Base-by-base conservation (phyloP, 1,140 invertebrate genomes). In the Drosophila suzukii region DNA sequence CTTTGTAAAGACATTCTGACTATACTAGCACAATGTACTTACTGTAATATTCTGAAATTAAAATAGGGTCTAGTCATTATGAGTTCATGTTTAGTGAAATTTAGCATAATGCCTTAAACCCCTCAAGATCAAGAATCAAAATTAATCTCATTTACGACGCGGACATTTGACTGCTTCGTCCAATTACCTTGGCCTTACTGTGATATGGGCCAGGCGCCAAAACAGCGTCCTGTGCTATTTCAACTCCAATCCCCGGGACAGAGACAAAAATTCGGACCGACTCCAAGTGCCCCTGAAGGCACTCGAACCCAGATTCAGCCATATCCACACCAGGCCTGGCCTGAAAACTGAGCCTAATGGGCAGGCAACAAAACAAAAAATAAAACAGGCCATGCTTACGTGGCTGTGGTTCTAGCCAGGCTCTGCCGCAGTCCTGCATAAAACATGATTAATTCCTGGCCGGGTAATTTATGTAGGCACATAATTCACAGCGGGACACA, bases 401-500 rank as follows among this genome's bases (percentile, higher is more conserved):
- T 39, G 17, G 44, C 43, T n/a, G 43, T 20, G 60, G 36, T 47
- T 72, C 66, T 50, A 58, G 43, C 34, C 51, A 47, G 50, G 65
- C 51, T 71, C 32, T 39, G 65, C 32, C 47, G 65, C 67, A 73
- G 79, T 83, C 83, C 83, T 88, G 83, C 83, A 88, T 80, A 88
- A 88, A 89, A 88, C 89, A 88, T 88, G 84, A 88, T 88, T 88
- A 88, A 88, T 88, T 88, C 85, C 84, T 88, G 72, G 80, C 60
- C 80, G 65, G 85, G 86, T 88, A 88, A 88, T 89, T 88, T 88
- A 88, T 88, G 84, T 89, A 88, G 84, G 89, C 84, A 88, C 84
- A 88, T 88, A 88, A 88, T 88, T 88, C 84, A 88, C 84, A 88
- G 84, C 84, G 85, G 84, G 84, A 88, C 84, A 88, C 82, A 82